Base-by-base conservation (phyloP, 2,888 invertebrate species). In the Bombyx huttoni region DNA sequence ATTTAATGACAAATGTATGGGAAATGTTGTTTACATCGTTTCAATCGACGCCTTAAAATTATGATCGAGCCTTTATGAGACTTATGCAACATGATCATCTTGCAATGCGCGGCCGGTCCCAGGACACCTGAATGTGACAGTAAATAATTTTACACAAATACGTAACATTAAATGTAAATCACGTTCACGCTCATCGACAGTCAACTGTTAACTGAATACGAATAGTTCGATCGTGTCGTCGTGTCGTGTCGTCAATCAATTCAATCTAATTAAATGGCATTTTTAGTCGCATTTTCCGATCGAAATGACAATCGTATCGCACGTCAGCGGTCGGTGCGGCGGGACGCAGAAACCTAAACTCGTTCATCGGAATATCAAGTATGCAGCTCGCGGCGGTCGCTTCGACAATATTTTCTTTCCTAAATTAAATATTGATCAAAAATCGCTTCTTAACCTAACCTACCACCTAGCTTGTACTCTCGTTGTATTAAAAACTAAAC, bases 401-500 rank as follows among this genome's bases (percentile, higher is more conserved):
- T 24, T 24, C 24, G 24, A 24, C 24, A 24, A 24, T 5, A 3
- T 3, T 3, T 24, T 24, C 24, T 24, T 24, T 35, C 1, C 7
- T 10, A 40, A 40, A 10, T 10, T 40, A 40, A 40, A 12, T 40
- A 6, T 40, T 40, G 40, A 40, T 40, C 40, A 40, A 40, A 40
- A 40, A 24, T 24, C 12, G 6, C 1, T 40, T 14, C 47, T 47
- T 47, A 14, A 47, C 13, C 12, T 47, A 24, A 13, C 13, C 13
- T 47, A 47, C 13, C 13, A 53, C 50, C 81, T 85, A 85, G 69
- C 70, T 86, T 86, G 86, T 86, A 86, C 86, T 81, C 57, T 80
- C 69, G 73, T 76, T 52, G 52, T 46, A 50, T 33, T 46, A 51
- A 50, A 48, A 46, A 49, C 53, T 46, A 35, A 34, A 53, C 34